Evolutionary conservation across 1,140 invertebrate genomes (phyloP).

Genomic region (Camponotus pennsylvanicus): DNA sequence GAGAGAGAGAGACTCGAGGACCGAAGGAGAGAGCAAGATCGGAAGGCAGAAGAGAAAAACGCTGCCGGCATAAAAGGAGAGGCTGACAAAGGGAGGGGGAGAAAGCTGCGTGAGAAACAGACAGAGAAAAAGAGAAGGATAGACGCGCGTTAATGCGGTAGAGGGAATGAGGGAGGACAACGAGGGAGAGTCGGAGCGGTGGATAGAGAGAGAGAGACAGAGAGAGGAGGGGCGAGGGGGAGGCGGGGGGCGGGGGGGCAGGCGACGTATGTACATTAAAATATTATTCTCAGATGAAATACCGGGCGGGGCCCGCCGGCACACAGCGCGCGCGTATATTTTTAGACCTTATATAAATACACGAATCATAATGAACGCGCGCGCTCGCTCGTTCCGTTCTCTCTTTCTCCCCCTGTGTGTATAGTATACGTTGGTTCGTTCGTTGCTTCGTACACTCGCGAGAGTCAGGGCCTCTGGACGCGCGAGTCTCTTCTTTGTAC

Average conservation of each 20-base stretch:
- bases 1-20: constrained; percentile 9
- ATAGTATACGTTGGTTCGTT: constrained; percentile 41
- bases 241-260: constrained; percentile 6
- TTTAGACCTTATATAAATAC: constrained; percentile 87
- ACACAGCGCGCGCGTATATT: constrained; percentile 83
- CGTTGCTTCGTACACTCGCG: constrained; percentile 20
- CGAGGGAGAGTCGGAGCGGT: constrained; percentile 41
- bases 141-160: constrained; percentile 44
- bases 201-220: background rate
- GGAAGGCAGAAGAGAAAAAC: constrained; percentile 21
- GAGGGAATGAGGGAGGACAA: constrained; percentile 56
- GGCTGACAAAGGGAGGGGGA: constrained; percentile 34
- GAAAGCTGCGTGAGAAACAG: constrained; percentile 50
- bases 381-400: constrained; percentile 63
- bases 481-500: constrained; percentile 67
- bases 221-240: too few relatives aligned
- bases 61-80: constrained; percentile 53
- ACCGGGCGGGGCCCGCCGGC: constrained; percentile 85
- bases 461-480: constrained; percentile 70
- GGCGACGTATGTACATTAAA: constrained; percentile 84
- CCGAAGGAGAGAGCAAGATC: constrained; percentile 29
- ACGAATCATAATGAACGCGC: constrained; percentile 86
- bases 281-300: constrained; percentile 87
- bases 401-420: constrained; percentile 62
- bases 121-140: constrained; percentile 50